Conservation (phyloP, 2,888 invertebrate species). For the Lycocerus yunnanus region DNA sequence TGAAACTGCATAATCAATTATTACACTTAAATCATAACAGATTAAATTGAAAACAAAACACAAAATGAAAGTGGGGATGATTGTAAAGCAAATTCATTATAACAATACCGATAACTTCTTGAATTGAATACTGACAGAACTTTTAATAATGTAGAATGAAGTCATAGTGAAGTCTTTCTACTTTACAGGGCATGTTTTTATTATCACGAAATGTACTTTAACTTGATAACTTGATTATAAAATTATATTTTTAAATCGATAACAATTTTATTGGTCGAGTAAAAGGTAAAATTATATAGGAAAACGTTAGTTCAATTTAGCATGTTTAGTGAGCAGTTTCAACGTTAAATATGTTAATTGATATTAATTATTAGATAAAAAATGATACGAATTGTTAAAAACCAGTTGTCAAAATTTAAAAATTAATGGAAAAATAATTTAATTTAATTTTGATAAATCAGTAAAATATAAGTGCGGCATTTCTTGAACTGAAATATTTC, state of each 20-base stretch:
- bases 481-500: neutral
- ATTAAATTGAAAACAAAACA: neutral
- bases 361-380: neutral
- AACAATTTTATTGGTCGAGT: neutral
- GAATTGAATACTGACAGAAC: neutral
- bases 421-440: neutral
- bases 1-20: neutral
- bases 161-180: neutral
- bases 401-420: neutral
- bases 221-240: neutral
- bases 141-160: neutral
- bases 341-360: neutral
- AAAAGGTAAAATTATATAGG: neutral
- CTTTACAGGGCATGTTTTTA: neutral
- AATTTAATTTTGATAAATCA: neutral
- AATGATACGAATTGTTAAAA: neutral
- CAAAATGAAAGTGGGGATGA: neutral
- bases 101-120: neutral
- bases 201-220: neutral
- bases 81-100: neutral
- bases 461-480: neutral
- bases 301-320: neutral
- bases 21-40: neutral
- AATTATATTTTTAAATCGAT: neutral
- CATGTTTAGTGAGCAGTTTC: neutral